phyloP scores from a whole-genome alignment of 2,888 invertebrate genomes.

The Glaucopsyche alexis region DNA sequence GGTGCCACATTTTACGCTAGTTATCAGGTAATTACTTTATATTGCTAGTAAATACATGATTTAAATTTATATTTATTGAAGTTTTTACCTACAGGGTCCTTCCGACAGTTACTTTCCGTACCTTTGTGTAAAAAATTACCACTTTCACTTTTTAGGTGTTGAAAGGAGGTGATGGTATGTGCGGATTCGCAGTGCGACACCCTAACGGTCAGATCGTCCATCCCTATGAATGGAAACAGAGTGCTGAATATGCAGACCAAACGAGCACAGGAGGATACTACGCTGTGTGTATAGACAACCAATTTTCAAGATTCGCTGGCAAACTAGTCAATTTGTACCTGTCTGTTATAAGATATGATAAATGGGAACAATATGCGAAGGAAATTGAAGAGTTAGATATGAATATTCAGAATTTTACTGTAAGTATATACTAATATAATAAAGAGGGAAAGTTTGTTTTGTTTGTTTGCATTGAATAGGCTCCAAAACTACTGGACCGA shows the following conservation, averaged over 20 bases:
- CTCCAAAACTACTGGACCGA: no score
- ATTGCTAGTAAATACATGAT: slow-evolving; percentile 30
- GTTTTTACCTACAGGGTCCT: background rate
- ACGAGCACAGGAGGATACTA: slow-evolving; percentile 91
- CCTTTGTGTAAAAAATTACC: background rate
- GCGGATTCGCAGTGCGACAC: slow-evolving; percentile 93
- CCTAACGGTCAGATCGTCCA: slow-evolving; percentile 91
- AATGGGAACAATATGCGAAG: slow-evolving; percentile 95
- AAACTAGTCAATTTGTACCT: slow-evolving; percentile 94
- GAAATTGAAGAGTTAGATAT: slow-evolving; percentile 93
- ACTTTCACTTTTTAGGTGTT: slow-evolving; percentile 83
- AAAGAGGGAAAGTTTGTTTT: no score
- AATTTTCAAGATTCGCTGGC: slow-evolving; percentile 93
- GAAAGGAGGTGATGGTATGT: slow-evolving; percentile 96
- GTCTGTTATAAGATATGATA: slow-evolving; percentile 94
- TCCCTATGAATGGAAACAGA: slow-evolving; percentile 95
- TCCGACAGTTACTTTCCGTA: background rate
- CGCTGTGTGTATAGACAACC: slow-evolving; percentile 94
- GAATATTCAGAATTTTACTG: slow-evolving; percentile 95
- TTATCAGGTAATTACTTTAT: slow-evolving; percentile 86
- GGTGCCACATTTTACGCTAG: slow-evolving; percentile 96
- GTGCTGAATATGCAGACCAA: slow-evolving; percentile 93
- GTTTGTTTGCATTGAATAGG: no score
- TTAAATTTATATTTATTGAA: background rate
- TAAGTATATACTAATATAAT: slow-evolving; percentile 79